Evolutionary conservation across 2,888 invertebrate genomes (phyloP).

Genomic region (Xanthia icteritia): DNA sequence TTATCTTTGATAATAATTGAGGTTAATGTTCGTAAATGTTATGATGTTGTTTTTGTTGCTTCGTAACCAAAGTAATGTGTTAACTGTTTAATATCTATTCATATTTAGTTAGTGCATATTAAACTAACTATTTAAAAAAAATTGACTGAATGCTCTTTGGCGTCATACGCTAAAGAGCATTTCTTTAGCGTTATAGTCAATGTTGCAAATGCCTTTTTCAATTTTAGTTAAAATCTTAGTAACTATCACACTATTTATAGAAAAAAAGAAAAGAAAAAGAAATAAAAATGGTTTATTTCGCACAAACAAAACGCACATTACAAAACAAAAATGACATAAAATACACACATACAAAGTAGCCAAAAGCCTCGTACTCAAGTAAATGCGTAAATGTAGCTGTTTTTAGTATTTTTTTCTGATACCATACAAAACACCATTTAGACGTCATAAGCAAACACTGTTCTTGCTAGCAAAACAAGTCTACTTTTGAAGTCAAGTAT

Average conservation of each 20-base stretch:
- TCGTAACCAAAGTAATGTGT: background rate
- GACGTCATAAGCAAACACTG: background rate
- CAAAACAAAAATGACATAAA: no score
- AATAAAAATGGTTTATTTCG: no score
- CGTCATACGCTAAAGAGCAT: no score
- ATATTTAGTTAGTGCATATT: background rate
- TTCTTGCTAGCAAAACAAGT: conserved; percentile 7
- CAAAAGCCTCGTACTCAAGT: no score
- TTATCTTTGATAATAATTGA: background rate
- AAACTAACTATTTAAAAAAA: no score
- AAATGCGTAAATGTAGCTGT: no score
- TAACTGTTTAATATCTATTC: background rate
- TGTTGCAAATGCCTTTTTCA: background rate
- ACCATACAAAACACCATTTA: background rate
- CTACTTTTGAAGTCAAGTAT: conserved; percentile 15
- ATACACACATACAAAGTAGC: no score
- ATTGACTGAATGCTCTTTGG: background rate
- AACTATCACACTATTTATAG: background rate
- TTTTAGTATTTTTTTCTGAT: background rate
- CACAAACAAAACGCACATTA: no score
- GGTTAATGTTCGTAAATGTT: background rate
- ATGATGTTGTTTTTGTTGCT: background rate
- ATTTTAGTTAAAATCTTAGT: background rate
- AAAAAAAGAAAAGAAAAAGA: no score
- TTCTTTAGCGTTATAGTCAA: background rate